Percentiles rank a stretch among this genome's conserved stretches.
Evolutionary conservation across 2,113 vertebrate genomes (phyloP).

Genomic region (Phylloscopus trochiloides): DNA sequence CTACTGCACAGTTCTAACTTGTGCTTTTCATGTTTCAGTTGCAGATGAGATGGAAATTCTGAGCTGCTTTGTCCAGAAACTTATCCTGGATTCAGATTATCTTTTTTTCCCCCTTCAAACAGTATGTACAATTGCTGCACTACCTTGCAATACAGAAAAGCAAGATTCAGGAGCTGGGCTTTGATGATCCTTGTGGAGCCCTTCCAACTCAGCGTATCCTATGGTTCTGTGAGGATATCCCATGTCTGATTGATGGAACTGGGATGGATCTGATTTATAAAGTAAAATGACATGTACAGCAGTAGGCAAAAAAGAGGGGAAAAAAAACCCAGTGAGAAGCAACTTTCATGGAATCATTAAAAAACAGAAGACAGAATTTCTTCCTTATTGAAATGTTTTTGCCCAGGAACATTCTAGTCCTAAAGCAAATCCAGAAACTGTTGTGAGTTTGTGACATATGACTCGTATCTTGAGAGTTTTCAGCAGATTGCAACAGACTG

Average conservation of each 20-base stretch:
- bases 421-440: conserved; percentile 45
- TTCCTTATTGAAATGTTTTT: background rate
- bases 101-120: background rate
- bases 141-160: background rate
- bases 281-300: background rate
- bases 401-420: conserved; percentile 25
- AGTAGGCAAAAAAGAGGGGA: background rate
- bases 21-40: background rate
- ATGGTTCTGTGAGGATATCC: background rate
- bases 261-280: background rate
- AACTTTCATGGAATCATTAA: background rate
- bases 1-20: background rate
- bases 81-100: background rate
- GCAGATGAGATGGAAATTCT: conserved; percentile 18
- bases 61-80: conserved; percentile 11
- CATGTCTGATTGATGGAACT: background rate
- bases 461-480: background rate
- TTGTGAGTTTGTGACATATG: conserved; percentile 33
- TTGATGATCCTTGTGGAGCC: background rate
- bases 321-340: background rate
- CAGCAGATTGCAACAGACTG: conserved; percentile 31
- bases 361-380: background rate
- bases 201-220: background rate
- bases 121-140: background rate
- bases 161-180: background rate